Conservation (phyloP, 2,797 vertebrate genomes). For the Galaxias olidus region DNA sequence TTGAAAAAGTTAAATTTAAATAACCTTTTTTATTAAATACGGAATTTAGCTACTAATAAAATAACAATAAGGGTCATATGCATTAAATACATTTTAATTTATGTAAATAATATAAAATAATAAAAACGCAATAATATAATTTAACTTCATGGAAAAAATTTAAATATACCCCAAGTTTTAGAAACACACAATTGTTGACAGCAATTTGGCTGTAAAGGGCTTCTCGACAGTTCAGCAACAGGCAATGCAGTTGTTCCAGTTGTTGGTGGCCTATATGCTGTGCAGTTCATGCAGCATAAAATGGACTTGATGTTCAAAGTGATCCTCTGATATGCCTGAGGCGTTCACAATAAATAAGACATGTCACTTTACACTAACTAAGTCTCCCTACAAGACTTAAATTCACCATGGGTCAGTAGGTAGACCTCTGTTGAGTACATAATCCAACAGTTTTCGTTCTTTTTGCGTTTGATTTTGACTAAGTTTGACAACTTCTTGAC, state of each 20-base stretch:
- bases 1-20: no score
- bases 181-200: background rate
- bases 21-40: no score
- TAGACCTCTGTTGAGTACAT: conserved; percentile 73
- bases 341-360: conserved; percentile 64
- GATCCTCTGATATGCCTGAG: conserved; percentile 35
- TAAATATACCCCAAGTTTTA: background rate
- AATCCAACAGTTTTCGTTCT: conserved; percentile 69
- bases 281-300: conserved; percentile 23
- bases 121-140: background rate
- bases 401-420: conserved; percentile 82
- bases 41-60: no score
- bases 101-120: background rate
- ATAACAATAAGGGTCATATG: no score
- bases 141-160: background rate
- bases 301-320: conserved; percentile 15
- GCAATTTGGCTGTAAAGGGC: no score
- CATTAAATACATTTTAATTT: background rate
- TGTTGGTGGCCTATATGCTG: background rate
- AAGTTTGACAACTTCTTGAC: conserved; percentile 93
- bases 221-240: no score
- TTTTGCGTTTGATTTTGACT: conserved; percentile 75
- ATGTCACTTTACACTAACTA: conserved; percentile 69
- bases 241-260: no score
- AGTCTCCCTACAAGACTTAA: conserved; percentile 67